Evolutionary conservation across 2,113 vertebrate genomes (phyloP).

Genomic region (Barbus barbus): DNA sequence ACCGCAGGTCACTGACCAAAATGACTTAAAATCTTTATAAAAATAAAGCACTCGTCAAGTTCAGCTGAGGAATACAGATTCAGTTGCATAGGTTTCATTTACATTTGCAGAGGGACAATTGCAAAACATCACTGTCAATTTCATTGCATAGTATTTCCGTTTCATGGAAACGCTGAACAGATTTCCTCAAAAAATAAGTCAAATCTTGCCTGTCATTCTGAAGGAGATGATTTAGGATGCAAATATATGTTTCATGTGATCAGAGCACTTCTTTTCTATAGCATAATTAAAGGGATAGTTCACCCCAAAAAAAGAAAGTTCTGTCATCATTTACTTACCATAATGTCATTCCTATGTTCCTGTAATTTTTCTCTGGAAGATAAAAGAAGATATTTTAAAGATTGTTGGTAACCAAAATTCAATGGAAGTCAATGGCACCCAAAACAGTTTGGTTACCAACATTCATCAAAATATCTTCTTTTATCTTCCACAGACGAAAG

Average conservation of each 20-base stretch:
- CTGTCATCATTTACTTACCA: not conserved
- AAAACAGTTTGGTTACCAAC: not conserved
- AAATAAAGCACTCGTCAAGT: conserved; percentile 17
- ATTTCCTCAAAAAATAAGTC: not conserved
- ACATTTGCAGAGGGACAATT: conserved; percentile 20
- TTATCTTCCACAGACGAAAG: not conserved
- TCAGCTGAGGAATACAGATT: conserved; percentile 41
- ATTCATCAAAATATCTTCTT: not conserved
- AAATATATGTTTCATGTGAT: not conserved
- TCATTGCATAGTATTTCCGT: conserved; percentile 47
- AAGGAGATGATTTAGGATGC: not conserved
- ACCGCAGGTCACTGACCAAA: conserved; percentile 19
- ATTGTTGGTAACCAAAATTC: not conserved
- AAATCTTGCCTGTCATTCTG: not conserved
- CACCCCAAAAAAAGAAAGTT: not conserved
- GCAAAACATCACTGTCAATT: conserved; percentile 2
- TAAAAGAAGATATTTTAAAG: not conserved
- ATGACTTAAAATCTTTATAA: conserved; percentile 25
- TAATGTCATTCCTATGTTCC: too few relatives aligned
- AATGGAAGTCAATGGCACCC: not conserved
- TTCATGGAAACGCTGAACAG: not conserved
- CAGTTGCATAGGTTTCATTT: conserved; percentile 51
- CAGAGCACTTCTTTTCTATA: not conserved
- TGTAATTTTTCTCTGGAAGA: too few relatives aligned
- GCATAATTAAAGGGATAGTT: conserved; percentile 58